Conservation (phyloP, 2,113 vertebrate species). For the Rhinolophus ferrumequinum region DNA sequence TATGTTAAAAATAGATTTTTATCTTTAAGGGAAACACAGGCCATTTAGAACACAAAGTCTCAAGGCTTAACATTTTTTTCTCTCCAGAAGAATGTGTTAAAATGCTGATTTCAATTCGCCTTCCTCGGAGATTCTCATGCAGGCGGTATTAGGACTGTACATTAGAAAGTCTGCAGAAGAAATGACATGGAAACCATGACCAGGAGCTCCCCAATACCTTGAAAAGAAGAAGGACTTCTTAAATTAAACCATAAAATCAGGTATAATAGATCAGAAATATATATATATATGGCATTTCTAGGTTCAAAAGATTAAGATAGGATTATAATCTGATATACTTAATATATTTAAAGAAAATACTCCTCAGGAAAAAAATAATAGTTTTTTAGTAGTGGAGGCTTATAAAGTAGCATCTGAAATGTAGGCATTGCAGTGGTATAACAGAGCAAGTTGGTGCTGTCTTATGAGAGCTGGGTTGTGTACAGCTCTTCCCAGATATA, state of each 20-base stretch:
- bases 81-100: neutral
- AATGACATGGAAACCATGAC: neutral
- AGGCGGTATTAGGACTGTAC: neutral
- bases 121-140: neutral
- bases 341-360: neutral
- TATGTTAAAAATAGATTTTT: neutral
- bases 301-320: neutral
- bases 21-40: neutral
- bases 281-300: neutral
- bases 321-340: neutral
- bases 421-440: rapidly evolving
- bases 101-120: neutral
- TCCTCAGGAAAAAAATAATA: neutral
- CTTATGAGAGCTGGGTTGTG: neutral
- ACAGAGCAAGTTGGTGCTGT: rapidly evolving
- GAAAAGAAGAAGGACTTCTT: neutral
- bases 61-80: neutral
- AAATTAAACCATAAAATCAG: neutral
- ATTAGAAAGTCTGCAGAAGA: neutral
- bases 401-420: neutral
- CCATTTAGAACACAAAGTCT: neutral
- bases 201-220: neutral
- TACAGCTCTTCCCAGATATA: neutral
- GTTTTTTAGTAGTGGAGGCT: neutral
- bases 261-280: neutral